Conservation (phyloP, 1,140 invertebrate species). For the Acarapis woodi region DNA sequence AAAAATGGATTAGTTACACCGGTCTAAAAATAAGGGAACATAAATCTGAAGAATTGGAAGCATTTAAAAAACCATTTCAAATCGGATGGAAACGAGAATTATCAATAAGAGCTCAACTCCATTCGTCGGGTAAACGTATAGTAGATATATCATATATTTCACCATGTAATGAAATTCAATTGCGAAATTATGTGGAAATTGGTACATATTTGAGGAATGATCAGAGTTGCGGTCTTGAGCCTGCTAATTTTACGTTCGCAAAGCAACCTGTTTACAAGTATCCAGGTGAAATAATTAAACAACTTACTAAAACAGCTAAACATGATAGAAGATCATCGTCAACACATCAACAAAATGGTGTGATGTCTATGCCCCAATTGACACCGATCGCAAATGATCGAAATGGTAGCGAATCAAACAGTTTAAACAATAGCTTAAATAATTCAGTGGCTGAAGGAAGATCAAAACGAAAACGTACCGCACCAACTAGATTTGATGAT, state of each 20-base stretch:
- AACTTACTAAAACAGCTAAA: slow-evolving; percentile 1
- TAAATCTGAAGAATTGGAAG: not conserved
- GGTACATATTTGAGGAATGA: slow-evolving; percentile 1
- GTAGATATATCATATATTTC: slow-evolving; percentile 9
- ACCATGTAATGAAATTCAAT: slow-evolving; percentile 5
- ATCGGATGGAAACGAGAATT: slow-evolving; percentile 9
- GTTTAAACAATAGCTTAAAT: not conserved
- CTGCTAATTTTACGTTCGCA: slow-evolving; percentile 9
- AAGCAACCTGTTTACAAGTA: slow-evolving; percentile 6
- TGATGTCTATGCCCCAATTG: not conserved
- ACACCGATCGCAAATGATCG: not conserved
- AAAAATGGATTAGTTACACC: not conserved
- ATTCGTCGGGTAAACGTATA: slow-evolving; percentile 6
- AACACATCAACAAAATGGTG: not conserved
- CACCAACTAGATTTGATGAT: slow-evolving; percentile 8
- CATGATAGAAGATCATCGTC: no score
- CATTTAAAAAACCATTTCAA: slow-evolving; percentile 7
- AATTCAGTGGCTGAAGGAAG: not conserved
- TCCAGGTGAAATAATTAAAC: slow-evolving; percentile 8
- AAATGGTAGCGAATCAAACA: not conserved
- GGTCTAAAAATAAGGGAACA: slow-evolving; percentile 2
- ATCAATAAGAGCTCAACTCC: slow-evolving; percentile 1
- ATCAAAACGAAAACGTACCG: slow-evolving; percentile 5
- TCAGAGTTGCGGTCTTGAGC: slow-evolving; percentile 3
- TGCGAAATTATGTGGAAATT: slow-evolving; percentile 8